Evolutionary conservation across 1,140 invertebrate species (phyloP).

Genomic region (Bombus breviceps): DNA sequence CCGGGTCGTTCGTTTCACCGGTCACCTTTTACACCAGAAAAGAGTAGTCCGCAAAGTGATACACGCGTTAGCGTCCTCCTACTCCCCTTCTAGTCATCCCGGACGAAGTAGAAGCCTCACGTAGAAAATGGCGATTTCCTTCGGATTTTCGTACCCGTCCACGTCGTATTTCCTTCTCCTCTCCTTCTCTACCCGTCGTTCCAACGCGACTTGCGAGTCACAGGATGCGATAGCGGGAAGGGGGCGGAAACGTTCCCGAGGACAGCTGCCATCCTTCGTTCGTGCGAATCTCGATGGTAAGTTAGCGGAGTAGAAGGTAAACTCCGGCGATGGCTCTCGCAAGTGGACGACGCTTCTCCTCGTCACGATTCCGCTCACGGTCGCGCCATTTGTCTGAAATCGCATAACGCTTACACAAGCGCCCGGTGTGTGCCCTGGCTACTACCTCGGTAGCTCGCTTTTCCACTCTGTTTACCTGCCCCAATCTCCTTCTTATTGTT

Average conservation of each 20-base stretch:
- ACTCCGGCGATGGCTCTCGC: conserved; percentile 64
- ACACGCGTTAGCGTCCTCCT: not conserved
- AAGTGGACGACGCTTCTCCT: conserved; percentile 52
- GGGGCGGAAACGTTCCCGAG: conserved; percentile 53
- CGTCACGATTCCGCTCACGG: conserved; percentile 71
- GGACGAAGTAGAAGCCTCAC: conserved; percentile 28
- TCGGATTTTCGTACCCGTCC: conserved; percentile 59
- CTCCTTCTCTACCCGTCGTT: not conserved
- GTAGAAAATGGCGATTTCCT: conserved; percentile 63
- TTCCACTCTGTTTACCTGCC: conserved; percentile 37
- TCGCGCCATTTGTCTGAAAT: conserved; percentile 79
- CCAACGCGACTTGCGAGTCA: not conserved
- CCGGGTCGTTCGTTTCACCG: not conserved
- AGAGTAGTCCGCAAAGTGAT: conserved; percentile 39
- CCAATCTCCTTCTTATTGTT: conserved; percentile 34
- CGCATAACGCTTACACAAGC: conserved; percentile 74
- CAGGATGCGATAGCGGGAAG: conserved; percentile 36
- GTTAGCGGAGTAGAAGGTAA: conserved; percentile 62
- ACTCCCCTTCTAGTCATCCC: too few relatives aligned
- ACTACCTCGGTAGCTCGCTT: conserved; percentile 23
- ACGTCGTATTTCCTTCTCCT: conserved; percentile 51
- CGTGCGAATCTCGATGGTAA: conserved; percentile 61
- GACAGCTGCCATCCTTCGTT: conserved; percentile 68
- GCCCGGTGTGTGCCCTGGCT: conserved; percentile 25
- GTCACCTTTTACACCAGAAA: conserved; percentile 13